Conservation (phyloP, 2,113 vertebrate species). For the Stomatorhinus ivindoensis region DNA sequence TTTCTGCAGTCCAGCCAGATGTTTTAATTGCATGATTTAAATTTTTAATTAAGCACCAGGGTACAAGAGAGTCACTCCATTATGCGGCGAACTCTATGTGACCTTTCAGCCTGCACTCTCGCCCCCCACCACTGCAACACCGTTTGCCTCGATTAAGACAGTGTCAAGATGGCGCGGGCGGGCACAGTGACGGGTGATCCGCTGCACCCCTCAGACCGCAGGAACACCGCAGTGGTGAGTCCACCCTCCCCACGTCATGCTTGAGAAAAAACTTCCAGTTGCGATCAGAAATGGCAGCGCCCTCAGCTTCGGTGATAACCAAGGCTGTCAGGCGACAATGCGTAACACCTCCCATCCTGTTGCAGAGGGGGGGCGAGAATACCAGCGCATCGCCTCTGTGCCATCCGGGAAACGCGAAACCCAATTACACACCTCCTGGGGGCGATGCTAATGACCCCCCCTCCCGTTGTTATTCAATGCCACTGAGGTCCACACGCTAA, state of each 20-base stretch:
- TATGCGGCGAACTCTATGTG: not conserved
- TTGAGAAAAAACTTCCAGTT: not conserved
- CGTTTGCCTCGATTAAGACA: not conserved
- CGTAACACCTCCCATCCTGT: not conserved
- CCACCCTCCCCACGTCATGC: not conserved
- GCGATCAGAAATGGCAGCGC: not conserved
- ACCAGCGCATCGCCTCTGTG: not conserved
- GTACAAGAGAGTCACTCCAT: not conserved
- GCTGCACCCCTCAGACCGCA: not conserved
- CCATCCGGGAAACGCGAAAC: slow-evolving; percentile 32
- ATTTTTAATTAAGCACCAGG: not conserved
- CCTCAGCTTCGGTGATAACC: not conserved
- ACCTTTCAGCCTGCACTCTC: not conserved
- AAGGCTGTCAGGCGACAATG: no score
- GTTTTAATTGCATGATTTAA: not conserved
- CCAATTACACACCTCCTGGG: slow-evolving; percentile 56
- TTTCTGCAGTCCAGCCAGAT: not conserved
- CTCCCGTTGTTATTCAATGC: slow-evolving; percentile 57
- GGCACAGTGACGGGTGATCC: not conserved
- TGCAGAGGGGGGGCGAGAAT: not conserved
- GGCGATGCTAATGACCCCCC: slow-evolving; percentile 56
- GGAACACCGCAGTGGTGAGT: not conserved
- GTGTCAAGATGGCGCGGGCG: not conserved
- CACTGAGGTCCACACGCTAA: slow-evolving; percentile 47
- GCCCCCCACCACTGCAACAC: not conserved